A percentile compares a stretch with the other conserved stretches of the same genome.
phyloP scores from a whole-genome alignment of 1,140 invertebrate species.

The Lepidurus packardi region DNA sequence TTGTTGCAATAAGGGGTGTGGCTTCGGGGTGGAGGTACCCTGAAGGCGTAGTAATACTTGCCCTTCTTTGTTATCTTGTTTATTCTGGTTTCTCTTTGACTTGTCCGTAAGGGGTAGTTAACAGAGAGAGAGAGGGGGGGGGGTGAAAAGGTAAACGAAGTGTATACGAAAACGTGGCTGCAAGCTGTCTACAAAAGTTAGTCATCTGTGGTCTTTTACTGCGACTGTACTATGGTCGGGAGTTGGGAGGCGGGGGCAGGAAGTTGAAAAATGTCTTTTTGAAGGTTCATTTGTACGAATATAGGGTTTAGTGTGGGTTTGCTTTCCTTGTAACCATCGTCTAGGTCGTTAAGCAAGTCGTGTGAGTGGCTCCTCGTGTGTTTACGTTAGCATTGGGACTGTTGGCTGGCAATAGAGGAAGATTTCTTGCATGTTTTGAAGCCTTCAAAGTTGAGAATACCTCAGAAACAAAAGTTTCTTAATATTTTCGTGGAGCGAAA shows the following conservation, averaged over 20 bases:
- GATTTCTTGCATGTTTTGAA: too few species aligned
- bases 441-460: too few species aligned
- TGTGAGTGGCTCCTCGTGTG: too few species aligned
- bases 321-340: too few species aligned
- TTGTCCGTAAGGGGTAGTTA: neutral
- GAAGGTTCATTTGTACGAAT: neutral
- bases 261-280: neutral
- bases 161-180: neutral
- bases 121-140: neutral
- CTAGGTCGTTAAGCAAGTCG: too few species aligned
- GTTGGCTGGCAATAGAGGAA: too few species aligned
- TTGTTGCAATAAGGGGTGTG: too few species aligned
- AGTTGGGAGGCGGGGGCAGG: neutral
- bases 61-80: neutral
- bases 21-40: too few species aligned
- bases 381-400: too few species aligned
- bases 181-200: neutral
- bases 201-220: neutral
- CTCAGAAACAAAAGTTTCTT: too few species aligned
- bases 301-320: neutral
- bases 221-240: neutral
- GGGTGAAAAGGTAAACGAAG: neutral
- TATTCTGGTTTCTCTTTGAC: neutral
- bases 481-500: too few species aligned
- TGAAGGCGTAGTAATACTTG: neutral